Evolutionary conservation across 2,888 invertebrate species (phyloP), one percentile per base, ranked within the genome.

Genomic region (Drosophila subsilvestris): DNA sequence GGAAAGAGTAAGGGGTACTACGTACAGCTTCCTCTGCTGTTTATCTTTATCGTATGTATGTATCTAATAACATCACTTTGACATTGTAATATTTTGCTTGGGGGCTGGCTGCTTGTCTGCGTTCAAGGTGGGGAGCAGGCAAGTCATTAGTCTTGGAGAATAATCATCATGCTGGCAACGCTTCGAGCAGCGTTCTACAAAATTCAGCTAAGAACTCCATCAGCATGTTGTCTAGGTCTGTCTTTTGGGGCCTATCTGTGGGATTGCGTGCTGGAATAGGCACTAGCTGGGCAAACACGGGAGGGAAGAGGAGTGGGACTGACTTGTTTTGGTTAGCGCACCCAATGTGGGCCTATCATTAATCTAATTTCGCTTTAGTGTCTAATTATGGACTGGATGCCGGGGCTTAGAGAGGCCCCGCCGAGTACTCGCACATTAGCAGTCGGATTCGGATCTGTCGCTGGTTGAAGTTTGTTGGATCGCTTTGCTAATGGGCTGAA

Each of bases 281-380:
- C 71, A 66, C 63, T 65, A 67, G 42, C 37, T 18, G 37, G 14
- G 18, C 14, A 29, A 29, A 14, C 2, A 6, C 10, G 25, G 14
- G 25, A 1, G 63, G 70, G 65, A 56, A 57, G 43, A n/a, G 54
- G 53, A 43, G 17, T 14, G n/a, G 53, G 20, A 42, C 42, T 55
- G 29, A n/a, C n/a, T 57, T 29, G 74, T 62, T 63, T 76, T 72
- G 75, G 62, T 77, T 70, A 43, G 58, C 53, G 45, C 54, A 49
- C 48, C 68, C 66, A 77, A 76, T 78, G 80, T 61, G 81, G 56
- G 71, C 56, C 81, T 81, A 85, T 86, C 85, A 85, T 85, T 86
- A 85, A 85, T 85, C 82, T 85, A 86, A 84, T 84, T 85, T 79
- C 76, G 67, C 81, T 67, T 75, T 76, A 78, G 69, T 72, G 77